Conservation (phyloP, 2,888 invertebrate genomes). For the Caenorhabditis sp. region DNA sequence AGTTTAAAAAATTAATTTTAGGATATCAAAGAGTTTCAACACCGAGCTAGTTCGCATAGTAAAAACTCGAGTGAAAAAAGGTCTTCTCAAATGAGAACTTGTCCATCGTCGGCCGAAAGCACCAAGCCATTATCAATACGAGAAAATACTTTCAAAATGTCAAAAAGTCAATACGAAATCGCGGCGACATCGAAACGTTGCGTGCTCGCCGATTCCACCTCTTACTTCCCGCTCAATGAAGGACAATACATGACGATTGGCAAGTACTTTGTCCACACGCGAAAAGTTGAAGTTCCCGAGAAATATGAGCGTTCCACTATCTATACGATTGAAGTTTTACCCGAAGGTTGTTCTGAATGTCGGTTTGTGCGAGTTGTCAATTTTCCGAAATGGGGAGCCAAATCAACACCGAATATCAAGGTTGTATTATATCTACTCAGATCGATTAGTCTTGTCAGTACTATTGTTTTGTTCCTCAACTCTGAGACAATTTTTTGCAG, state of each 20-base stretch:
- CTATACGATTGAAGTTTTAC: conserved; percentile 8
- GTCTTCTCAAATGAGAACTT: background rate
- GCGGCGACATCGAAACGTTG: background rate
- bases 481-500: background rate
- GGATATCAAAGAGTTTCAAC: background rate
- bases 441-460: too few relatives aligned
- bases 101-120: too few relatives aligned
- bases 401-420: background rate
- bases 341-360: conserved; percentile 13
- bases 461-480: background rate
- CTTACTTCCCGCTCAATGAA: conserved; percentile 1
- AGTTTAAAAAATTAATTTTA: background rate
- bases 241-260: conserved; percentile 8
- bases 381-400: background rate
- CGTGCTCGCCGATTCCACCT: background rate
- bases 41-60: background rate
- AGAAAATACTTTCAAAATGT: background rate
- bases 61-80: background rate
- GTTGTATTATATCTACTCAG: background rate
- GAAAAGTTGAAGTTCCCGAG: conserved; percentile 4
- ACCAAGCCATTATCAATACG: too few relatives aligned
- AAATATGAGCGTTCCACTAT: background rate
- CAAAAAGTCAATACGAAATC: background rate
- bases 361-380: conserved; percentile 5
- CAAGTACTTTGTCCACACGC: conserved; percentile 6